Base-by-base conservation (phyloP, 2,113 vertebrate species). In the Microcebus jonahi region DNA sequence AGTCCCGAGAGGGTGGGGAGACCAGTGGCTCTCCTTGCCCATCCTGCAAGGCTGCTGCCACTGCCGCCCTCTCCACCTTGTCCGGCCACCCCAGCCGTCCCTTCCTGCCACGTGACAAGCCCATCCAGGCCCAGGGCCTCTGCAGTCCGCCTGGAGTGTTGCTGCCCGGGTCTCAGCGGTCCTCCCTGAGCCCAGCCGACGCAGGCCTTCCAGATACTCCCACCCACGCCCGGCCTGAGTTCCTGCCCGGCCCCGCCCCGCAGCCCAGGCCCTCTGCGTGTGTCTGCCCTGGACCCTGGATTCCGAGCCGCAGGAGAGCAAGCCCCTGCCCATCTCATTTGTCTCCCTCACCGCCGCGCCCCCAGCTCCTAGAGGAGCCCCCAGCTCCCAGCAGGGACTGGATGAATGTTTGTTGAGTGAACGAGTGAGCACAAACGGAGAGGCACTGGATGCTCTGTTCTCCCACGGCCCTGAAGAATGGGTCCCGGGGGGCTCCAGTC, bases 241-340 rank as follows among this genome's bases (percentile, higher is more conserved):
- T 6, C 14, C 81, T 29, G 8, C 65, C 27, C 20, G 13, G 1
- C 27, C 18, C 5, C 8, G 11, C 5, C 25, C 55, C 2, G 29
- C 2, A 0, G 1, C 57, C 10, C 7, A 1, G 61, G 29, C 31
- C 57, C 10, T 1, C 0, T 13, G 2, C 2, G 8, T 23, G 6
- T 23, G n/a, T 18, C 5, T 21, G n/a, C 3, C 27, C 48, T 13
- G 45, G 59, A 61, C 79, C 27, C 48, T 13, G 45, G 59, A 61
- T 73, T 73, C 63, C 1, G 39, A 50, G 80, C 34, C 45, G 59
- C 36, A 5, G 0, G 50, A 73, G 71, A 25, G 8, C 34, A 12
- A 23, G 59, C 0, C 39, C 18, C 13, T 4, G 9, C 39, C 39
- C 0, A 1, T 11, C 18, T 34, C 12, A 0, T 73, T 15, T 3